Conservation (phyloP, 2,113 vertebrate species). For the Atractosteus spatula region DNA sequence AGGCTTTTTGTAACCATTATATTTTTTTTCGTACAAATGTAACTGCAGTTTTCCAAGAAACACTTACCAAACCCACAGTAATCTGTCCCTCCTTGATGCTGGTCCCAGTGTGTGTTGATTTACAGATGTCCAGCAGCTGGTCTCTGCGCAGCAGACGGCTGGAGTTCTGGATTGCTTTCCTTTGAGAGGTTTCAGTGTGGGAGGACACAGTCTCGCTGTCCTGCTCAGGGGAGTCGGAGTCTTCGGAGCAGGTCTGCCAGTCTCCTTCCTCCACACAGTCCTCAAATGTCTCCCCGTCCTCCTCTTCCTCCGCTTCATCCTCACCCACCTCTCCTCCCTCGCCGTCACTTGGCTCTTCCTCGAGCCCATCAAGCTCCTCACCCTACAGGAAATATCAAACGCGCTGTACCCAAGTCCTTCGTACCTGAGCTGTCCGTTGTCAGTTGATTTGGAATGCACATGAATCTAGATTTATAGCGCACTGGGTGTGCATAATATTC, state of each 20-base stretch:
- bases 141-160: conserved; percentile 79
- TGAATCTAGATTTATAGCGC: too few relatives aligned
- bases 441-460: too few relatives aligned
- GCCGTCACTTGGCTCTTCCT: conserved; percentile 47
- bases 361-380: conserved; percentile 37
- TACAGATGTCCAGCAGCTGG: conserved; percentile 82
- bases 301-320: conserved; percentile 35
- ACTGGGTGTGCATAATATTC: too few relatives aligned
- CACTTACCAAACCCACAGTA: conserved; percentile 90
- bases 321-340: conserved; percentile 29
- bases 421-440: too few relatives aligned
- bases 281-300: conserved; percentile 57
- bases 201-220: conserved; percentile 13
- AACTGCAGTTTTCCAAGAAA: too few relatives aligned
- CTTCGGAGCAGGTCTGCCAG: conserved; percentile 90
- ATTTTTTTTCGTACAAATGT: too few relatives aligned
- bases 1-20: too few relatives aligned
- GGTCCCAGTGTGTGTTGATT: conserved; percentile 64
- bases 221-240: conserved; percentile 33
- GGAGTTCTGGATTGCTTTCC: conserved; percentile 61
- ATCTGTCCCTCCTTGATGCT: conserved; percentile 78
- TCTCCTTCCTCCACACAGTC: conserved; percentile 74
- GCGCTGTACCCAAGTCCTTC: too few relatives aligned
- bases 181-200: background rate
- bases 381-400: conserved; percentile 53